Evolutionary conservation across 2,888 invertebrate species (phyloP).

Genomic region (Diogma glabrata): DNA sequence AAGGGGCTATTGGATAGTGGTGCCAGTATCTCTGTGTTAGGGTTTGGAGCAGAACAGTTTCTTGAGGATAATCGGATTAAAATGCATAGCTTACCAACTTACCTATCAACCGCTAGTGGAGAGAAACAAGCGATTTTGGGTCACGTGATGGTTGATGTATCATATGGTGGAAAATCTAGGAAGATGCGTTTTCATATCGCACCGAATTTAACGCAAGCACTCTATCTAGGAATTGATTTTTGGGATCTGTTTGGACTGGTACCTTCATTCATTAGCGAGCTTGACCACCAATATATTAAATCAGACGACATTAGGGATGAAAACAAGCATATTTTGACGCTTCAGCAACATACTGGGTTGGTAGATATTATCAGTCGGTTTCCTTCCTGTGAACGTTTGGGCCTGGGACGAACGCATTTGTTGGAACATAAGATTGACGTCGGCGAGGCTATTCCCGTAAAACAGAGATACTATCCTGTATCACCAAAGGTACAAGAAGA

Average conservation of each 20-base stretch:
- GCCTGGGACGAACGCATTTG: not conserved
- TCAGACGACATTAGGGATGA: not conserved
- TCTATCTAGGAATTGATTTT: not conserved
- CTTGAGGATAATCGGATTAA: no score
- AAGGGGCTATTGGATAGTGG: conserved; percentile 1
- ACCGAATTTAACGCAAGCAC: not conserved
- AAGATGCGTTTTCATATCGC: not conserved
- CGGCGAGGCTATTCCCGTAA: not conserved
- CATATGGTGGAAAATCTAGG: not conserved
- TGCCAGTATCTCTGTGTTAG: not conserved
- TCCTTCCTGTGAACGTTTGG: not conserved
- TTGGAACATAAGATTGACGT: not conserved
- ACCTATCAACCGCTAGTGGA: no score
- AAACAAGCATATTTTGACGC: not conserved
- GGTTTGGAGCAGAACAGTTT: not conserved
- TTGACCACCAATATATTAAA: not conserved
- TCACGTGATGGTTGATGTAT: no score
- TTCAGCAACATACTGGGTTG: not conserved
- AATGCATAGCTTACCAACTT: not conserved
- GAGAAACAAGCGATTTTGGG: no score
- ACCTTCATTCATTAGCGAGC: not conserved
- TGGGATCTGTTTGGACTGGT: not conserved
- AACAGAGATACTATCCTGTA: not conserved
- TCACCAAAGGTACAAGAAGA: not conserved
- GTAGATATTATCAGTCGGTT: not conserved